Evolutionary conservation across 2,888 invertebrate genomes (phyloP).

Genomic region (Thera obeliscata): DNA sequence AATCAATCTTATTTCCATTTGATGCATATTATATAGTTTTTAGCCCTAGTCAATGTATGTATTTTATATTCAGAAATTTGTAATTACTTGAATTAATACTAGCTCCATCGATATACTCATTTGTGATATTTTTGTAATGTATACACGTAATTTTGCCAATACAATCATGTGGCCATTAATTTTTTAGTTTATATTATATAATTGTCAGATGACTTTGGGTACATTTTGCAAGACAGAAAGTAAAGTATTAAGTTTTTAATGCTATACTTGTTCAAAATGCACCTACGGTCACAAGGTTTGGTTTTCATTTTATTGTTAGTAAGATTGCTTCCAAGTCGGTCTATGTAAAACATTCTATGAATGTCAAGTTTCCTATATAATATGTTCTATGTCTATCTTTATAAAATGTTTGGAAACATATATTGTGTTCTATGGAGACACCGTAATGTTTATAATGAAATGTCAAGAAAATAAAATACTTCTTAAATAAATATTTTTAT

Average conservation of each 20-base stretch:
- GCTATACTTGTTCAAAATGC: constrained; percentile 51
- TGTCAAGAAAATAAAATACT: constrained; percentile 27
- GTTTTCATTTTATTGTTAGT: constrained; percentile 62
- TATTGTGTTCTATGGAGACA: neutral
- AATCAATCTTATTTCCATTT: constrained; percentile 46
- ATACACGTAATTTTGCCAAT: constrained; percentile 65
- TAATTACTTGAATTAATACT: constrained; percentile 42
- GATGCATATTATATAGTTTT: constrained; percentile 56
- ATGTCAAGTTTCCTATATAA: constrained; percentile 65
- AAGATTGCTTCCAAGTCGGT: constrained; percentile 71
- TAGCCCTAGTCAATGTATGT: constrained; percentile 69
- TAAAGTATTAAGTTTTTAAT: constrained; percentile 8
- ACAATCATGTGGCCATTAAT: constrained; percentile 71
- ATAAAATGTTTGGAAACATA: constrained; percentile 24
- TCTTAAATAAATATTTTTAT: constrained; percentile 20
- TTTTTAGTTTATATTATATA: constrained; percentile 43
- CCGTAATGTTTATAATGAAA: constrained; percentile 22
- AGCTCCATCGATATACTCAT: constrained; percentile 66
- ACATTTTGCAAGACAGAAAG: constrained; percentile 41
- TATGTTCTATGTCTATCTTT: constrained; percentile 7
- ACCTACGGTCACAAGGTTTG: constrained; percentile 51
- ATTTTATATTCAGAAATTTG: constrained; percentile 50
- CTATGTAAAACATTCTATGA: constrained; percentile 81
- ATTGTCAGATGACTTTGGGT: constrained; percentile 45
- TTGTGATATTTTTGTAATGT: constrained; percentile 76